Percentiles rank a stretch among this genome's conserved stretches.
Evolutionary conservation across 2,888 invertebrate species (phyloP).

Genomic region (Chalcosyrphus nemorum): DNA sequence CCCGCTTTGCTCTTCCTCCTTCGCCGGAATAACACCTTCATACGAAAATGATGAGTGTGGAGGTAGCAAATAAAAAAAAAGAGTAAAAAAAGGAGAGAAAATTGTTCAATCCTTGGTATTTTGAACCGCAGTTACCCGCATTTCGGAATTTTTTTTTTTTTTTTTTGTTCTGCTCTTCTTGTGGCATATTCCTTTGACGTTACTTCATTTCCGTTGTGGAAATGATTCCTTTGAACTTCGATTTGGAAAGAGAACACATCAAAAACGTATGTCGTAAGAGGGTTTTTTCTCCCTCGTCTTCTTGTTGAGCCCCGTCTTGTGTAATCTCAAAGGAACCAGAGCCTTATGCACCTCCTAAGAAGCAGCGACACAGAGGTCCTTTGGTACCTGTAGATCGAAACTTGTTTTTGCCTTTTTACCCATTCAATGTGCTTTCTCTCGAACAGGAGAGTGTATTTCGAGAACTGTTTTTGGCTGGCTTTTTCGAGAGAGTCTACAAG

Average conservation of each 20-base stretch:
- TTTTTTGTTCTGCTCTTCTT: constrained; percentile 38
- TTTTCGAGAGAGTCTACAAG: not conserved
- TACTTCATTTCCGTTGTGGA: constrained; percentile 74
- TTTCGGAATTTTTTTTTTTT: constrained; percentile 14
- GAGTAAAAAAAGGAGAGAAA: constrained; percentile 34
- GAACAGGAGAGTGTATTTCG: not conserved
- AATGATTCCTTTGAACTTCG: constrained; percentile 74
- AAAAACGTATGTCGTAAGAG: constrained; percentile 64
- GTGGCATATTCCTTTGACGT: constrained; percentile 73
- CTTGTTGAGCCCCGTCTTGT: constrained; percentile 14
- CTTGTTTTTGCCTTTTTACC: constrained; percentile 30
- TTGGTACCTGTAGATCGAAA: constrained; percentile 53
- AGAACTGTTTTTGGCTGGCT: constrained; percentile 18
- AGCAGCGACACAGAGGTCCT: not conserved
- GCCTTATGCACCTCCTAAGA: constrained; percentile 14
- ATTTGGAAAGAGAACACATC: constrained; percentile 69
- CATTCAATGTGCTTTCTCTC: not conserved
- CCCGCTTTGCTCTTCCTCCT: constrained; percentile 17
- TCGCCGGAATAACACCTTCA: constrained; percentile 10
- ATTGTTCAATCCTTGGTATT: constrained; percentile 47
- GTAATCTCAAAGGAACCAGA: constrained; percentile 60
- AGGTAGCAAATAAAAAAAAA: constrained; percentile 6
- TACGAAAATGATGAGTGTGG: not conserved
- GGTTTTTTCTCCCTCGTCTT: not conserved
- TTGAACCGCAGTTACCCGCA: constrained; percentile 21